Evolutionary conservation across 2,888 invertebrate genomes (phyloP), one percentile per base, ranked within the genome.

Genomic region (Drosophila seclusa): DNA sequence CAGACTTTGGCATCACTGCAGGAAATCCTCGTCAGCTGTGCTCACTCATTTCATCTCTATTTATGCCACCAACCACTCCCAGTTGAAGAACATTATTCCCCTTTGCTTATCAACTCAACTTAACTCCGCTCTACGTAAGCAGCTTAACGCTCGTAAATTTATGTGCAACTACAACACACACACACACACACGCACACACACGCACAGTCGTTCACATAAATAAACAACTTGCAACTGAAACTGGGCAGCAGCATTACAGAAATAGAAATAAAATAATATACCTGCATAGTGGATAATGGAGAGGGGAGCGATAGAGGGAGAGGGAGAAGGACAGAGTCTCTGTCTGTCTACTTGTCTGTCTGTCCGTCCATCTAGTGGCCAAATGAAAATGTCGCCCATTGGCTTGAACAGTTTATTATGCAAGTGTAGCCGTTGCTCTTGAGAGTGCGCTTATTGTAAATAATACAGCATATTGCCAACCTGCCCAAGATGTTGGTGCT

Each of bases 301-400:
- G 31, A n/a, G 34, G 10, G 21, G 34, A 4, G 6, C 24, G 53
- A 16, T 0, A 24, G 48, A 13, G n/a, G 1, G 11, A 27, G n/a
- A n/a, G 32, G 4, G n/a, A 10, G 13, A 11, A n/a, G 10, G n/a
- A 18, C 24, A 16, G 8, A 54, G 18, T 16, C 24, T 24, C 24
- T 45, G n/a, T n/a, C 27, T 29, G 29, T 27, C 49, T 27, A 32
- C 32, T 10, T 0, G 16, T 8, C 48, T 48, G 24, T 24, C 48
- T 18, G 27, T 16, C 18, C 18, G 27, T 40, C 29, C 55, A 27
- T 55, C 38, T 38, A 29, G 55, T 78, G 61, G 60, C 49, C 71
- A 86, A 87, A 86, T 89, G 87, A 87, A 87, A 84, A 87, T 84
- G 86, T 89, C 89, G 87, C 76, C 89, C 82, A 83, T 85, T 89